A percentile compares a stretch with the other conserved stretches of the same genome.
Evolutionary conservation across 2,113 vertebrate genomes (phyloP).

Genomic region (Platichthys stellatus): DNA sequence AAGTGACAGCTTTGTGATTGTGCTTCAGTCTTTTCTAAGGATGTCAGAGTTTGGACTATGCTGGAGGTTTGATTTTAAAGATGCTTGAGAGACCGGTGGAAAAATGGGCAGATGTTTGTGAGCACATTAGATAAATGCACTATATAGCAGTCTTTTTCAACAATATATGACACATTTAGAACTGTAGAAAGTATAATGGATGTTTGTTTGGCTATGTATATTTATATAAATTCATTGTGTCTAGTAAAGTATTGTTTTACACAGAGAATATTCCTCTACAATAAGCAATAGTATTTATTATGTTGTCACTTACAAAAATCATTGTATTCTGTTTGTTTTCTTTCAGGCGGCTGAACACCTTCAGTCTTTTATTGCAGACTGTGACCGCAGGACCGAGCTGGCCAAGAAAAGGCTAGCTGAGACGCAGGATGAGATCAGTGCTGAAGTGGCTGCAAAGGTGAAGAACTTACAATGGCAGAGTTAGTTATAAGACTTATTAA

Average conservation of each 20-base stretch:
- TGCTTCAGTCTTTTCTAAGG: no score
- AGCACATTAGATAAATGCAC: no score
- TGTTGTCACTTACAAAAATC: not conserved
- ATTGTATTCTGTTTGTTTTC: not conserved
- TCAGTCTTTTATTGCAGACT: slow-evolving; percentile 98
- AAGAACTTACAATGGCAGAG: not conserved
- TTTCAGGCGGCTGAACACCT: slow-evolving; percentile 95
- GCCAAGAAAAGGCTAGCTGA: slow-evolving; percentile 98
- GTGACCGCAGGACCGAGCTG: slow-evolving; percentile 95
- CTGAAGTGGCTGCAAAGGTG: slow-evolving; percentile 98
- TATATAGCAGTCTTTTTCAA: no score
- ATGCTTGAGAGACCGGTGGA: no score
- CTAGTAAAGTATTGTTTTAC: not conserved
- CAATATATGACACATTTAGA: no score
- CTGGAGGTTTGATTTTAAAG: no score
- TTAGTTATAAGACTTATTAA: not conserved
- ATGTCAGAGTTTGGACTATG: no score
- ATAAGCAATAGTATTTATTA: no score
- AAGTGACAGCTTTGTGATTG: not conserved
- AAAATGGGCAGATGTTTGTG: no score
- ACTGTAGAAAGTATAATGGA: not conserved
- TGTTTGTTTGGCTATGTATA: not conserved
- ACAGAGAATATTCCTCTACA: no score
- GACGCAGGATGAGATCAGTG: slow-evolving; percentile 98
- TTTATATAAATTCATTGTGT: no score